Percentiles rank a stretch among this genome's conserved stretches.
phyloP scores from a whole-genome alignment of 2,113 vertebrate genomes.

The Colius striatus region DNA sequence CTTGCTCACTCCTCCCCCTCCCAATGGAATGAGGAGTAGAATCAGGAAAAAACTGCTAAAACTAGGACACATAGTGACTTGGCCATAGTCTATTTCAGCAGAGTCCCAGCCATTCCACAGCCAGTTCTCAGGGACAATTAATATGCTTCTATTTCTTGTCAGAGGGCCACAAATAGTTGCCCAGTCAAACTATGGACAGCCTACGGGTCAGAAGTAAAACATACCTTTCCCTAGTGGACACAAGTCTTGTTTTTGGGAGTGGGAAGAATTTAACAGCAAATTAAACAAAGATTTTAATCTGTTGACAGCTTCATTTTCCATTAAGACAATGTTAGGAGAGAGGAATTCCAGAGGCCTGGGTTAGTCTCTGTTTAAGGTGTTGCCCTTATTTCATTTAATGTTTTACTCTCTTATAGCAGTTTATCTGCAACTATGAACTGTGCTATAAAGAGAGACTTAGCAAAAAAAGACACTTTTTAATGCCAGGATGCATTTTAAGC shows the following conservation, averaged over 20 bases:
- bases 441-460: neutral
- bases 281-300: neutral
- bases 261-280: neutral
- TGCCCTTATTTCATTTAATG: neutral
- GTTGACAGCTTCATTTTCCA: neutral
- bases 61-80: neutral
- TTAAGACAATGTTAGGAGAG: neutral
- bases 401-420: neutral
- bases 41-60: no score
- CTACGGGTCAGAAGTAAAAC: neutral
- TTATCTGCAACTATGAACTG: neutral
- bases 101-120: neutral
- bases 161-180: neutral
- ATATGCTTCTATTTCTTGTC: neutral
- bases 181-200: neutral
- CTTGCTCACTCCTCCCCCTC: no score
- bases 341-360: neutral
- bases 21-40: no score
- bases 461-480: neutral
- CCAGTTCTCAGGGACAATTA: rapidly evolving
- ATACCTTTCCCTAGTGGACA: neutral
- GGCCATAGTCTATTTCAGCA: neutral
- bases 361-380: neutral
- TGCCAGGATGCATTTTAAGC: neutral
- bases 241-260: neutral